Evolutionary conservation across 2,797 vertebrate genomes (phyloP), one percentile per base, ranked within the genome.

Genomic region (Linurgus olivaceus): DNA sequence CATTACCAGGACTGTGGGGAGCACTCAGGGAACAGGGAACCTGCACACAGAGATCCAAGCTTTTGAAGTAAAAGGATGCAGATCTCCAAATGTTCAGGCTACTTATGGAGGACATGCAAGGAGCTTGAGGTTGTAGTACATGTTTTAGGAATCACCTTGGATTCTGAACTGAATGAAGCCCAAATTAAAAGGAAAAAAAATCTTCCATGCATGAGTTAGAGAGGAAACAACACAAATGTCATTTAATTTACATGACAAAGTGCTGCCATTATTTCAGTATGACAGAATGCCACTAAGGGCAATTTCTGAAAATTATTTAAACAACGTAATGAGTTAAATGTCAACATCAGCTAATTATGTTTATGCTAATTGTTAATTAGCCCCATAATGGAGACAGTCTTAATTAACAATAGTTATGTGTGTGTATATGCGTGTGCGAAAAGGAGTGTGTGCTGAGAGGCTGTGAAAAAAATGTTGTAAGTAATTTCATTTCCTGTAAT

Each of bases 321-420:
- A 99, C 99, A 99, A 99, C 98, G 97, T 98, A 98, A 98, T 97
- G 98, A 98, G 98, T 98, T 98, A 99, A 99, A 99, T 99, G 99
- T 99, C 99, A 99, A 97, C 97, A 93, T 98, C 98, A 95, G 96
- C 98, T 99, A 99, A 99, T 99, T 99, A 99, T 99, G 98, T 99
- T 99, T 99, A 99, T 99, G 98, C 98, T 99, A 99, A 99, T 99
- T 99, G 99, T 99, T 99, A 99, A 99, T 99, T 99, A 99, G 98
- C 95, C 95, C 97, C 96, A 98, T 98, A 99, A 99, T 99, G 98
- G 98, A 98, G 98, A 98, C 98, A 98, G 97, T 99, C 98, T 99
- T 99, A 99, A 99, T 99, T 99, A 99, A 99, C 99, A 99, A 99
- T 98, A 98, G 98, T 97, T 98, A 84, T 95, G 97, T 97, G 97